Conservation (phyloP, 2,888 invertebrate genomes). For the Oeneis ivallda region DNA sequence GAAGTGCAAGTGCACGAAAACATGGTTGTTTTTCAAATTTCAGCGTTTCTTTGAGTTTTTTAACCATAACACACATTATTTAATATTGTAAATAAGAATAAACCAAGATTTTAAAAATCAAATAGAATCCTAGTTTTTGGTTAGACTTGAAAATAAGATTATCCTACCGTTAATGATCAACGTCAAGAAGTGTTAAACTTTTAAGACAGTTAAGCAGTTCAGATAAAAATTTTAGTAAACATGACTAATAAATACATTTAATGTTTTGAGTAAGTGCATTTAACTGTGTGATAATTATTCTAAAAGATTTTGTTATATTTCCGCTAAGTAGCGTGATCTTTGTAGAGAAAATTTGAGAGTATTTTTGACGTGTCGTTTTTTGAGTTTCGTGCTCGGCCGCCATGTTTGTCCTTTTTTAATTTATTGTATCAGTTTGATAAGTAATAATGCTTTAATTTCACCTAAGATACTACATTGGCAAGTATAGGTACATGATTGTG, state of each 20-base stretch:
- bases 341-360: constrained; percentile 54
- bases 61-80: constrained; percentile 51
- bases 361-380: constrained; percentile 76
- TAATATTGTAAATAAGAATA: constrained; percentile 46
- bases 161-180: constrained; percentile 69
- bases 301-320: constrained; percentile 33
- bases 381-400: constrained; percentile 72
- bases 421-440: constrained; percentile 43
- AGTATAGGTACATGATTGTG: constrained; percentile 10
- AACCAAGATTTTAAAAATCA: constrained; percentile 44
- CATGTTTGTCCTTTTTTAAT: constrained; percentile 78
- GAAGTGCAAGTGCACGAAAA: constrained; percentile 70
- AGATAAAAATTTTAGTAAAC: constrained; percentile 62
- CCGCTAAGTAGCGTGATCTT: constrained; percentile 27
- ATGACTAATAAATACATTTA: constrained; percentile 65
- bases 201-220: constrained; percentile 62
- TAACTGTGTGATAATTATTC: constrained; percentile 26
- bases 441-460: constrained; percentile 26
- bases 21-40: constrained; percentile 76
- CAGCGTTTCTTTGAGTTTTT: constrained; percentile 71
- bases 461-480: constrained; percentile 16
- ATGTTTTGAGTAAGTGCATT: constrained; percentile 71
- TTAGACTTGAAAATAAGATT: constrained; percentile 53
- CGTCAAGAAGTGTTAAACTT: constrained; percentile 58
- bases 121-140: constrained; percentile 52